Percentiles rank a stretch among this genome's conserved stretches.
These are phyloP conservation scores for Pangasius djambal DNA, from an alignment of 2,797 vertebrate genomes.

Conservation along the genomic window DNA sequence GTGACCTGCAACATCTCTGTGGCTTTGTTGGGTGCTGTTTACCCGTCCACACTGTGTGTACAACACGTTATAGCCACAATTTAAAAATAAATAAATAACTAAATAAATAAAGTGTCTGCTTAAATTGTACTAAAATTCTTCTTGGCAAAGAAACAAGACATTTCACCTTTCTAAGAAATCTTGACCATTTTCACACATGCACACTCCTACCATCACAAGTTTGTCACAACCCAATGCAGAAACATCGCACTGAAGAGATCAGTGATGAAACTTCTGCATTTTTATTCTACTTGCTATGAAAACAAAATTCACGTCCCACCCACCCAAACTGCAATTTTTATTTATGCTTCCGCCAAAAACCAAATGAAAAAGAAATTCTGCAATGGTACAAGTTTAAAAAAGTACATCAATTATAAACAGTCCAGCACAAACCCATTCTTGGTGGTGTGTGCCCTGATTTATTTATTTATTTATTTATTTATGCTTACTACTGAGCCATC, in stretches of 20 bases:
- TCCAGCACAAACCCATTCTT: neutral
- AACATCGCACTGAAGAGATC: neutral
- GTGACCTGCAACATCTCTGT: neutral
- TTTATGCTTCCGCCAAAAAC: neutral
- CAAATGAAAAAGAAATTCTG: neutral
- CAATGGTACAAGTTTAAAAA: no score
- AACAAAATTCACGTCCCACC: no score
- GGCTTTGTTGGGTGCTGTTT: neutral
- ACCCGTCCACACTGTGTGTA: neutral
- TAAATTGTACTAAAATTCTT: neutral
- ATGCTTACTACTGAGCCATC: neutral
- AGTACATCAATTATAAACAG: neutral
- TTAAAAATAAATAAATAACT: no score
- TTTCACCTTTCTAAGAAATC: neutral
- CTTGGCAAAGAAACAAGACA: neutral
- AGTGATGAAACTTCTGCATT: no score
- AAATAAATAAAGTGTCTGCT: neutral
- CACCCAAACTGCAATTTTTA: no score
- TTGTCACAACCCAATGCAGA: neutral
- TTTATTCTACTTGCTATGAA: no score
- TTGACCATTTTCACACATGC: neutral
- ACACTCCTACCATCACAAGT: neutral
- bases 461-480: no score
- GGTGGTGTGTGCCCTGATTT: neutral
- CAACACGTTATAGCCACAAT: neutral